Base-by-base conservation (phyloP, 2,888 invertebrate genomes). In the Notodonta dromedarius region DNA sequence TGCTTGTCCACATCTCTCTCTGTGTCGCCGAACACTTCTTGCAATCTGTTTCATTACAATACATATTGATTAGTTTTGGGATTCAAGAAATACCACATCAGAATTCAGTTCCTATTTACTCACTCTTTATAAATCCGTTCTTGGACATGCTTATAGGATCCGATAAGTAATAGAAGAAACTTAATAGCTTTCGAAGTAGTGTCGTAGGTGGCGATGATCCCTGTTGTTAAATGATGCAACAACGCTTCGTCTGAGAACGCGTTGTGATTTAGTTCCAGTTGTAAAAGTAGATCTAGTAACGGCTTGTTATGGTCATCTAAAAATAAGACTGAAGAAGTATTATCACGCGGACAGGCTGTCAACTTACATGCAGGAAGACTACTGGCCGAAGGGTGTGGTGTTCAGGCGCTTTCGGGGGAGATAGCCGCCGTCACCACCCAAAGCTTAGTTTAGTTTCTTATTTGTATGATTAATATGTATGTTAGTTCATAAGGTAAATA, bases 21-120 rank as follows among this genome's bases (percentile, higher is more conserved):
- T 24, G 65, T 60, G n/a, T 62, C 60, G 6, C 73, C 76, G 64
- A 64, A 73, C 61, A 63, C 85, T 24, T 70, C 56, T 57, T 54
- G 9, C 8, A 62, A 35, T 39, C 62, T 62, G 39, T 52, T 52
- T 7, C 9, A 24, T 11, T 44, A 24, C 8, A 54, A 42, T 16
- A 51, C 16, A 24, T 7, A 53, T 5, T 14, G 13, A 51, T 40
- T 35, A 11, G 9, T 57, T n/a, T 12, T 24, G 24, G 24, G 24
- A 24, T 24, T 24, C 2, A 2, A 24, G 2, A 24, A 24, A 24
- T 2, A 24, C 2, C 24, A 24, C 24, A 24, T 24, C 24, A 2
- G 24, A 24, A 24, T 24, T 12, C 44, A 14, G 56, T 8, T 44
- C 9, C 5, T 8, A 14, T 4, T 52, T n/a, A 59, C 64, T 67